Evolutionary conservation across 2,113 vertebrate species (phyloP).

Genomic region (Callopanchax toddi): DNA sequence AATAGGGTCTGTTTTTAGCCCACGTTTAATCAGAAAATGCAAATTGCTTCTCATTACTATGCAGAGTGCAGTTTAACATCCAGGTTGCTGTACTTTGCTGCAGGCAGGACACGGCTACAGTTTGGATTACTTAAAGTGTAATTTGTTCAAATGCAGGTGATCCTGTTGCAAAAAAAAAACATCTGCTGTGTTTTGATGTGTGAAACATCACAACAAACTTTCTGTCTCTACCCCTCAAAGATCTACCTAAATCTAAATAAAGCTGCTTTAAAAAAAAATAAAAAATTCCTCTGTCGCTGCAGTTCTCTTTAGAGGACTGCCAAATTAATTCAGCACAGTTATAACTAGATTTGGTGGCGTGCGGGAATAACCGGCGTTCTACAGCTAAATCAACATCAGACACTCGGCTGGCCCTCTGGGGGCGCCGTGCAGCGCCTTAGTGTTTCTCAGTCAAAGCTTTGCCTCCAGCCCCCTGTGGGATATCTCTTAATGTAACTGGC

Average conservation of each 20-base stretch:
- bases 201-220: slow-evolving; percentile 30
- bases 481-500: slow-evolving; percentile 70
- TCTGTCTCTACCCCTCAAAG: slow-evolving; percentile 29
- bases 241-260: slow-evolving; percentile 7
- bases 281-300: slow-evolving; percentile 33
- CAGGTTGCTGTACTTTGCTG: slow-evolving; percentile 33
- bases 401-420: slow-evolving; percentile 59
- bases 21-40: slow-evolving; percentile 46
- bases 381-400: slow-evolving; percentile 82
- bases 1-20: slow-evolving; percentile 21
- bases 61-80: slow-evolving; percentile 27
- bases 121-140: slow-evolving; percentile 27
- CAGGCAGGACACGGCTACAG: slow-evolving; percentile 31
- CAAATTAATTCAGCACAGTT: slow-evolving; percentile 77
- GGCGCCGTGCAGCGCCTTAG: slow-evolving; percentile 53
- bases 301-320: slow-evolving; percentile 54
- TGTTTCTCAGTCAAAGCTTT: slow-evolving; percentile 65
- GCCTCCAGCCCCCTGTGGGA: slow-evolving; percentile 62
- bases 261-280: too few relatives aligned
- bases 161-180: not conserved
- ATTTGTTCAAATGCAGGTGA: slow-evolving; percentile 25
- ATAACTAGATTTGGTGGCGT: slow-evolving; percentile 70
- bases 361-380: slow-evolving; percentile 70
- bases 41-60: slow-evolving; percentile 42
- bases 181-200: slow-evolving; percentile 1